A percentile compares a stretch with the other conserved stretches of the same genome.
phyloP scores from a whole-genome alignment of 2,888 invertebrate genomes.

The Dexiosoma caninum region DNA sequence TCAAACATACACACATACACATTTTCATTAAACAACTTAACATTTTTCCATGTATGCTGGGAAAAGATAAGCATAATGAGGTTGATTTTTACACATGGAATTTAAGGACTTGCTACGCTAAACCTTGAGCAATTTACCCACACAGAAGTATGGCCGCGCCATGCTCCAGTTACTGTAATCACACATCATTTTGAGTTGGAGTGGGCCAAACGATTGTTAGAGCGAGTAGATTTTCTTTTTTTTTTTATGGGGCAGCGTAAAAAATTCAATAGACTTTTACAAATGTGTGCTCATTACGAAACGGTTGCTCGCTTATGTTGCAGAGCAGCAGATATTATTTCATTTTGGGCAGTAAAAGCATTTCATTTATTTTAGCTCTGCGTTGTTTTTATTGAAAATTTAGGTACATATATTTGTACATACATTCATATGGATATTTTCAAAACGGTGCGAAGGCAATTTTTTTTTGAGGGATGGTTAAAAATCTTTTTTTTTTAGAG shows the following conservation, averaged over 20 bases:
- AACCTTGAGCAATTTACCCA: background rate
- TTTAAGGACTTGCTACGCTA: conserved; percentile 9
- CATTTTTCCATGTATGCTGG: conserved; percentile 17
- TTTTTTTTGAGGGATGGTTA: conserved; percentile 6
- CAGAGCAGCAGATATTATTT: conserved; percentile 24
- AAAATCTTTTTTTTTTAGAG: background rate
- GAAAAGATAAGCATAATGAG: conserved; percentile 52
- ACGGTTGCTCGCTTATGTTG: conserved; percentile 28
- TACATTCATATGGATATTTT: background rate
- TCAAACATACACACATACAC: background rate
- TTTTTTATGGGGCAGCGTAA: conserved; percentile 19
- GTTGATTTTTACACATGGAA: conserved; percentile 49
- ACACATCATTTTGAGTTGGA: background rate
- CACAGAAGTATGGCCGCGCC: background rate
- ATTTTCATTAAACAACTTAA: background rate
- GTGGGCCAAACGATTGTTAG: background rate
- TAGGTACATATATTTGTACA: background rate
- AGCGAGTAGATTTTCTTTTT: background rate
- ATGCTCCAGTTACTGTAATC: background rate
- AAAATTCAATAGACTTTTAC: conserved; percentile 68
- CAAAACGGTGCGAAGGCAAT: conserved; percentile 18
- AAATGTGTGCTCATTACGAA: conserved; percentile 69
- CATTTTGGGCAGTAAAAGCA: conserved; percentile 21
- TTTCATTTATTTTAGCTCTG: background rate
- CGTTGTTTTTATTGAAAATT: background rate